Evolutionary conservation across 2,113 vertebrate species (phyloP).

Genomic region (Fregetta grallaria): DNA sequence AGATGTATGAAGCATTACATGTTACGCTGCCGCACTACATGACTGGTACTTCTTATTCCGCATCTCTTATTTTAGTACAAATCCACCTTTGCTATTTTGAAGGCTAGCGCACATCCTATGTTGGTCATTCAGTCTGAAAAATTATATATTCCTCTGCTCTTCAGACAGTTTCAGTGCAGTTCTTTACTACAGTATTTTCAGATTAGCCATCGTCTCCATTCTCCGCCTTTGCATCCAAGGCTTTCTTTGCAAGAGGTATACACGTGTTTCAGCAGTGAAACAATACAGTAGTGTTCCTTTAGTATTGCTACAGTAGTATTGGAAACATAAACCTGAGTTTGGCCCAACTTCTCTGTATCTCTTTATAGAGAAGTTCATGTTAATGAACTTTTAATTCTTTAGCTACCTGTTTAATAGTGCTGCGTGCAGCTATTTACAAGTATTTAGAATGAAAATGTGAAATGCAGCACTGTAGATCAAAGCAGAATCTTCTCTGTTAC

Average conservation of each 20-base stretch:
- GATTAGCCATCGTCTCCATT: neutral
- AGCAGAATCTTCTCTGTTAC: neutral
- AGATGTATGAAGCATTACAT: neutral
- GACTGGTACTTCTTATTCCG: neutral
- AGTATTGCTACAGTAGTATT: neutral
- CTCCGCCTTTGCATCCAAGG: neutral
- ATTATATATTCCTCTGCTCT: neutral
- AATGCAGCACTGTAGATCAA: neutral
- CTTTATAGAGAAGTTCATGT: neutral
- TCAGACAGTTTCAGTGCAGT: neutral
- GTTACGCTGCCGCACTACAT: rapidly evolving
- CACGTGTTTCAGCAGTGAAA: neutral
- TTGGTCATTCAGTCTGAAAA: neutral
- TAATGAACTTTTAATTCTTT: neutral
- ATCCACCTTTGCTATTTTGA: neutral
- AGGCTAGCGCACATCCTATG: neutral
- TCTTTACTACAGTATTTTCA: neutral
- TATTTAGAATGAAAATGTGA: neutral
- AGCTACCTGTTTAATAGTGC: neutral
- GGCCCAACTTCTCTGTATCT: neutral
- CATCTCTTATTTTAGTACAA: neutral
- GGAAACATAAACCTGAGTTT: neutral
- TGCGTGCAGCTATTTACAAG: neutral
- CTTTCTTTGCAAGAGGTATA: neutral
- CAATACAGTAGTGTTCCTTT: neutral